Conservation (phyloP, 2,797 vertebrate species). For the Danio jaintianensis region DNA sequence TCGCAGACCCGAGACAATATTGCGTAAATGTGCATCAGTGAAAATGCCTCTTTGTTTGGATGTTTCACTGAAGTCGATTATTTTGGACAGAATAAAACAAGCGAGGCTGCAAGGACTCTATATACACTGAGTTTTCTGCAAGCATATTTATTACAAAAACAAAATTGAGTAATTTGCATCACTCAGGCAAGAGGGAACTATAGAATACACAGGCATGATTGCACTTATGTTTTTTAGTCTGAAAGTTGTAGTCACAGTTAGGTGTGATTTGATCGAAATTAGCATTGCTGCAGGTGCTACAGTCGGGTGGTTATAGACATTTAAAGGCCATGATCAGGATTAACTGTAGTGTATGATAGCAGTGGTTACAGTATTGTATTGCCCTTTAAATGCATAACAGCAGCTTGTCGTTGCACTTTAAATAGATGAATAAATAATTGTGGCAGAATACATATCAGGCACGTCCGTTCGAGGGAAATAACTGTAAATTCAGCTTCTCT, state of each 20-base stretch:
- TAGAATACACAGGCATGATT: slow-evolving; percentile 87
- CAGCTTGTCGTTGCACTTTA: slow-evolving; percentile 84
- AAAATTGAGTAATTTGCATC: slow-evolving; percentile 88
- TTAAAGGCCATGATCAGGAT: slow-evolving; percentile 78
- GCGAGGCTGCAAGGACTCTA: slow-evolving; percentile 52
- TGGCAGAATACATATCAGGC: slow-evolving; percentile 75
- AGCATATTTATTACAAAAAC: slow-evolving; percentile 96
- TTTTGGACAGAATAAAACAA: slow-evolving; percentile 33
- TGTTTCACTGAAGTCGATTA: not conserved
- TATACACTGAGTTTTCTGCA: slow-evolving; percentile 85
- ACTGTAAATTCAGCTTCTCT: slow-evolving; percentile 89
- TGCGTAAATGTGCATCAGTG: slow-evolving; percentile 14
- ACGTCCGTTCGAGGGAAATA: slow-evolving; percentile 80
- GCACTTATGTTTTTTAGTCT: slow-evolving; percentile 84
- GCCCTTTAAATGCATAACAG: slow-evolving; percentile 83
- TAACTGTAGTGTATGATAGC: slow-evolving; percentile 74
- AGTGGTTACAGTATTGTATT: slow-evolving; percentile 76
- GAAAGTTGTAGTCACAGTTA: slow-evolving; percentile 75
- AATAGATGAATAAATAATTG: slow-evolving; percentile 88
- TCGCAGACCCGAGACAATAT: slow-evolving; percentile 1
- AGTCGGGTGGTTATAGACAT: slow-evolving; percentile 66
- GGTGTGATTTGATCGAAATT: slow-evolving; percentile 75
- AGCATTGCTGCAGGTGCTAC: slow-evolving; percentile 75
- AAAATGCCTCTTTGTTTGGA: not conserved
- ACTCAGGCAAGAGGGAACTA: slow-evolving; percentile 92